Evolutionary conservation across 2,113 vertebrate genomes (phyloP).

Genomic region (Peromyscus californicus): DNA sequence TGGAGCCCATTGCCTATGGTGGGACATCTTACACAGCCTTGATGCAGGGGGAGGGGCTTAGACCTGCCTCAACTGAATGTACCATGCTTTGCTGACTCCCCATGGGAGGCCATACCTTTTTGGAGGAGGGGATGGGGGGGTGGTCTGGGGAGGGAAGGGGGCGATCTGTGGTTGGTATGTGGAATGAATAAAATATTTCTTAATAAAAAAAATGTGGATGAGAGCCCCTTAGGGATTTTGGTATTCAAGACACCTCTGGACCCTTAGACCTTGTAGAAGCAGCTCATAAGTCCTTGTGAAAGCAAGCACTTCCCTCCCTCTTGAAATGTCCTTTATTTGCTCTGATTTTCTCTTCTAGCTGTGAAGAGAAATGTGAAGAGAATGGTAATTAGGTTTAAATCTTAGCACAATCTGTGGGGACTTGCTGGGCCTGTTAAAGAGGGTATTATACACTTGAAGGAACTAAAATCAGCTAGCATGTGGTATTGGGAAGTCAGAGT

Average conservation of each 20-base stretch:
- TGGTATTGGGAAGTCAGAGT: neutral
- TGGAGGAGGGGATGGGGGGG: no score
- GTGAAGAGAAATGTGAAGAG: neutral
- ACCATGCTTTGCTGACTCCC: no score
- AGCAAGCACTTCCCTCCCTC: neutral
- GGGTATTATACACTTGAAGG: neutral
- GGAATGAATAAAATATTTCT: no score
- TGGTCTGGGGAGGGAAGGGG: no score
- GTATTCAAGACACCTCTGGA: neutral
- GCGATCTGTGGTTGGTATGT: no score
- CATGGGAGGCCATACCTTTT: no score
- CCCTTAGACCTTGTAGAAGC: neutral
- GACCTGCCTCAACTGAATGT: no score
- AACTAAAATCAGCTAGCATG: neutral
- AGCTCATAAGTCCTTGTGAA: neutral
- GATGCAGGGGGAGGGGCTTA: no score
- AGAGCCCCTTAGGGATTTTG: neutral
- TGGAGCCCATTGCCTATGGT: no score
- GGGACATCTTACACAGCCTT: no score
- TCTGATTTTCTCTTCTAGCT: constrained; percentile 24
- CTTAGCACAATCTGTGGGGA: neutral
- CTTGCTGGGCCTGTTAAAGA: neutral
- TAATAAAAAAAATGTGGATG: neutral
- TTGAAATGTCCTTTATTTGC: neutral
- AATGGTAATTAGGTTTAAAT: constrained; percentile 27